Percentiles rank a stretch among this genome's conserved stretches.
Evolutionary conservation across 92 coral and sea anemone species (phyloP).

Genomic region (Zoanthus sansibaricus): DNA sequence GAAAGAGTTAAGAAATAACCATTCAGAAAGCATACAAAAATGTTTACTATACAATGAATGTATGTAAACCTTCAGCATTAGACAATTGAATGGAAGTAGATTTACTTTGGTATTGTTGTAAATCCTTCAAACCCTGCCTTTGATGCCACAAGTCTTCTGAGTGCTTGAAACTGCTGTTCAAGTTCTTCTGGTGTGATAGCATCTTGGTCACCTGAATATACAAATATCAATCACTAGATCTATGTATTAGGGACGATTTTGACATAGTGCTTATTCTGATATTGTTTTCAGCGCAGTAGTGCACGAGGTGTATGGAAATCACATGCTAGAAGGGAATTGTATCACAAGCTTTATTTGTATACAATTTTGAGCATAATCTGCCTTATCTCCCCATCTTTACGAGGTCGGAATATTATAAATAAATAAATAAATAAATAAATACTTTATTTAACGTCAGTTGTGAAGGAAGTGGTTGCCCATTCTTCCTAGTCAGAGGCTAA

Average conservation of each 20-base stretch:
- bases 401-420: no score
- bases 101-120: constrained; percentile 90
- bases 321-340: neutral
- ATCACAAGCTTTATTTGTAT: neutral
- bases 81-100: neutral
- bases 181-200: constrained; percentile 81
- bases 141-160: constrained; percentile 95
- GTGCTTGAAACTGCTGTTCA: constrained; percentile 95
- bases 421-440: no score
- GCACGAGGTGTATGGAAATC: neutral
- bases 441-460: no score
- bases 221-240: neutral
- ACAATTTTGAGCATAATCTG: no score
- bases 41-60: neutral
- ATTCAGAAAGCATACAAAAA: neutral
- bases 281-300: neutral
- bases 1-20: no score
- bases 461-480: no score
- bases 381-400: no score
- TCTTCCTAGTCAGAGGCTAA: no score
- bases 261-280: neutral
- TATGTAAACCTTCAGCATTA: neutral
- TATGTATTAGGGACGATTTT: neutral
- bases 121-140: constrained; percentile 98
- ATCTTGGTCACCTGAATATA: constrained; percentile 81